Percentiles rank a stretch among this genome's conserved stretches.
Conservation (phyloP, 1,140 invertebrate genomes). For the Cataglyphis hispanica region DNA sequence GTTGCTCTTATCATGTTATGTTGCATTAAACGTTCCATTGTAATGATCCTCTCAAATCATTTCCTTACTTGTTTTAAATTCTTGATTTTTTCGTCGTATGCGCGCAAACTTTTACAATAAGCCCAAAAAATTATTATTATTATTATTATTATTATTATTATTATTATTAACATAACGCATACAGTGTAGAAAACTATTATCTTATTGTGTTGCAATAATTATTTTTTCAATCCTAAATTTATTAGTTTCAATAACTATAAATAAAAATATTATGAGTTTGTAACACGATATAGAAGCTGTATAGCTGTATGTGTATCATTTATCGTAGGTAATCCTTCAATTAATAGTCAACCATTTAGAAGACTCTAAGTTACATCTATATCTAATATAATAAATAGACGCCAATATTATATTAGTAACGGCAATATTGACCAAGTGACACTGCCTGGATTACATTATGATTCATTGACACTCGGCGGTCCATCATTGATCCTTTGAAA, state of each 20-base stretch:
- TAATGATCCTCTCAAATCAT: neutral
- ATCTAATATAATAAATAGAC: neutral
- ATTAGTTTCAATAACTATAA: too few relatives aligned
- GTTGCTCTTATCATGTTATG: constrained; percentile 11
- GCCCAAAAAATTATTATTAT: constrained; percentile 6
- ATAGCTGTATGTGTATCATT: too few relatives aligned
- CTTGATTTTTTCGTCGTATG: neutral
- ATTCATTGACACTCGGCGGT: constrained; percentile 2
- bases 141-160: constrained; percentile 14
- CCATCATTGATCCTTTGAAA: neutral
- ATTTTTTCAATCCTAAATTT: neutral
- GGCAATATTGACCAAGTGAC: constrained; percentile 36
- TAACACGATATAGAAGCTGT: neutral
- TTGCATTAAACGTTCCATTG: neutral
- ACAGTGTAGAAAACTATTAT: neutral
- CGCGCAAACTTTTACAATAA: neutral
- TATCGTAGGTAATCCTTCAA: neutral
- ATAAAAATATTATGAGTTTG: neutral
- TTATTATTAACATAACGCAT: neutral
- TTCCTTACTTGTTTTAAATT: neutral
- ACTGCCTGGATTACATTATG: constrained; percentile 27
- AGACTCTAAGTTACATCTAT: neutral
- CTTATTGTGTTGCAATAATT: neutral
- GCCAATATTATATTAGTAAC: constrained; percentile 18
- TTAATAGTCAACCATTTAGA: neutral